Conservation (phyloP, 2,888 invertebrate species). For the Nezara viridula region DNA sequence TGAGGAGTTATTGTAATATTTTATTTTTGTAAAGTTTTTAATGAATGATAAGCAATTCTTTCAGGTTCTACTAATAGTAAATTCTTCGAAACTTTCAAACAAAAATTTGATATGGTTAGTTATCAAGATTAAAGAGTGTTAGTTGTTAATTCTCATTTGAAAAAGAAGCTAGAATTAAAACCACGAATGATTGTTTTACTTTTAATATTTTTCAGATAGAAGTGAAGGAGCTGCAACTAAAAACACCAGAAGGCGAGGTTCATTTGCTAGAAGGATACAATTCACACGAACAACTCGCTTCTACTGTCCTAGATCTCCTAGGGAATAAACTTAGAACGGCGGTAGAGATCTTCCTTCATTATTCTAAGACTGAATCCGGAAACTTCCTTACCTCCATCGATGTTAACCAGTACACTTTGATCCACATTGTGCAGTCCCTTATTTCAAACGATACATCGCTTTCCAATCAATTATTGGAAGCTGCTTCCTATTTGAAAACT, state of each 20-base stretch:
- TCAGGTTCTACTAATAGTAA: too few species aligned
- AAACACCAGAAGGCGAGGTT: background rate
- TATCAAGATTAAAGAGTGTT: background rate
- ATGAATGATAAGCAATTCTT: too few species aligned
- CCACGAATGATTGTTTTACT: background rate
- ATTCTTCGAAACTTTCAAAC: too few species aligned
- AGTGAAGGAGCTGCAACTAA: background rate
- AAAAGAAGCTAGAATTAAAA: background rate
- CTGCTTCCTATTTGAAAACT: background rate
- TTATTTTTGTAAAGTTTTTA: too few species aligned
- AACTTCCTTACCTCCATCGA: background rate
- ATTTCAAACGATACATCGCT: background rate
- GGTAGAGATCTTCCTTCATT: background rate
- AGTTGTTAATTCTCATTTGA: background rate
- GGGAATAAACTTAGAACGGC: background rate
- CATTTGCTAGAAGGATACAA: background rate
- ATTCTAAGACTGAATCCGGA: background rate
- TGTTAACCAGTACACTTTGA: background rate
- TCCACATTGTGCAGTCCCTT: background rate
- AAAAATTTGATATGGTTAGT: too few species aligned
- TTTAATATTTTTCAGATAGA: constrained; percentile 27
- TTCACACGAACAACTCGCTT: background rate
- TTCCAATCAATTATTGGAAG: background rate
- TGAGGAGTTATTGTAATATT: too few species aligned
- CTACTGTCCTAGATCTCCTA: background rate